These are phyloP conservation scores for Parthenolecanium corni DNA, from an alignment of 2,888 invertebrate genomes.

Conservation along the genomic window DNA sequence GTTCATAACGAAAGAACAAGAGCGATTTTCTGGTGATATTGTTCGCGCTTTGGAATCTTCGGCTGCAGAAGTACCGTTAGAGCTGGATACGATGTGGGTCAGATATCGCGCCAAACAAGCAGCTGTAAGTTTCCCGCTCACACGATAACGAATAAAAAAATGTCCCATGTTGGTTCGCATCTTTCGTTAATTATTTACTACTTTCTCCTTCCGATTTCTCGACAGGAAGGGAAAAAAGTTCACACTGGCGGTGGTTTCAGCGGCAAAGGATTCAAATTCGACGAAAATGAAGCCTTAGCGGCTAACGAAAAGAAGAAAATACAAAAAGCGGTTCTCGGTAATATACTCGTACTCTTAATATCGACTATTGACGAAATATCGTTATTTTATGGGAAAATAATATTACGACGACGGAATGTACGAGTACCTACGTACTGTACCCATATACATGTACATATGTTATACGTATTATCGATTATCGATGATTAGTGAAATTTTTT, in stretches of 20 bases:
- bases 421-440: too few relatives aligned
- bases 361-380: too few relatives aligned
- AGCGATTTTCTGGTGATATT: slow-evolving; percentile 84
- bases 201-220: too few relatives aligned
- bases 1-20: slow-evolving; percentile 90
- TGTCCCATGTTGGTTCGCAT: too few relatives aligned
- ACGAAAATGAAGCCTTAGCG: slow-evolving; percentile 93
- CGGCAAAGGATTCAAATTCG: slow-evolving; percentile 95
- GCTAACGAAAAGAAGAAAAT: slow-evolving; percentile 93
- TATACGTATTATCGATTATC: too few relatives aligned
- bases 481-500: too few relatives aligned
- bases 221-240: slow-evolving; percentile 61
- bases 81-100: slow-evolving; percentile 71
- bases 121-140: slow-evolving; percentile 61
- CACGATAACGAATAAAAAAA: too few relatives aligned
- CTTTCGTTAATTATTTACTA: too few relatives aligned
- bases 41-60: slow-evolving; percentile 83
- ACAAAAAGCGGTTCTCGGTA: slow-evolving; percentile 83
- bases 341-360: too few relatives aligned
- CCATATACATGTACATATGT: too few relatives aligned
- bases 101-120: slow-evolving; percentile 80
- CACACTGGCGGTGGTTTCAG: slow-evolving; percentile 88
- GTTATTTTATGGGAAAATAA: too few relatives aligned
- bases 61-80: slow-evolving; percentile 60
- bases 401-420: too few relatives aligned